Percentiles rank a stretch among this genome's conserved stretches.
Conservation (phyloP, 2,797 vertebrate species). For the Alexandromys oeconomus region DNA sequence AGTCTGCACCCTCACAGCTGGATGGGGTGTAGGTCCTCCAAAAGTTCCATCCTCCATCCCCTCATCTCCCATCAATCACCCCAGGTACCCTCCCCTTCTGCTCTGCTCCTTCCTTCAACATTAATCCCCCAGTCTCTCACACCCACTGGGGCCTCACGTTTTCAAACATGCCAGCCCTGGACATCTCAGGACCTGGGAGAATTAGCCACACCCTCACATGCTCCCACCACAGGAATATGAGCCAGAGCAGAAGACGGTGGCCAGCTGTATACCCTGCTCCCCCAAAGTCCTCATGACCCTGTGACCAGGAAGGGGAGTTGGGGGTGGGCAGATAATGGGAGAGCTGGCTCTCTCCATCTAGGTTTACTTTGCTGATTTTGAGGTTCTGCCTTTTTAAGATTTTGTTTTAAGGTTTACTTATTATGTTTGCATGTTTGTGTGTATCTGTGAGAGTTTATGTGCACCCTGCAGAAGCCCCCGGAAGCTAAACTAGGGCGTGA, state of each 20-base stretch:
- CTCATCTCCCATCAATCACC: neutral
- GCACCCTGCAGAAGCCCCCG: neutral
- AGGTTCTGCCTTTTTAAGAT: neutral
- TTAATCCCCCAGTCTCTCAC: neutral
- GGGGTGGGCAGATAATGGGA: neutral
- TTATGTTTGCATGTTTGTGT: neutral
- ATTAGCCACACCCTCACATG: rapidly evolving
- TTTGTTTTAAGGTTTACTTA: neutral
- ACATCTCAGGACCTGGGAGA: neutral
- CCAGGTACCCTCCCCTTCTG: neutral
- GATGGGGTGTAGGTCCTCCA: neutral
- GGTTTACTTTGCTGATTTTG: neutral
- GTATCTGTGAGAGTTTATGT: neutral
- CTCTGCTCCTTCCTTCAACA: neutral
- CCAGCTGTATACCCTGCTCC: neutral
- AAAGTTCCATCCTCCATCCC: neutral
- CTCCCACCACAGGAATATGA: rapidly evolving
- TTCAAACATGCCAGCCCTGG: neutral
- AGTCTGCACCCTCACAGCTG: no score
- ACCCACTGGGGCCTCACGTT: neutral
- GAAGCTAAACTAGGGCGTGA: neutral
- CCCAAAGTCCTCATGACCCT: neutral
- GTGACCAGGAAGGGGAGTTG: neutral
- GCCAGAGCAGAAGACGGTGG: no score
- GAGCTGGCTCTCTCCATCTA: neutral